These are phyloP conservation scores for Holcopasites calliopsidis DNA, from an alignment of 1,140 invertebrate species.

Conservation along the genomic window DNA sequence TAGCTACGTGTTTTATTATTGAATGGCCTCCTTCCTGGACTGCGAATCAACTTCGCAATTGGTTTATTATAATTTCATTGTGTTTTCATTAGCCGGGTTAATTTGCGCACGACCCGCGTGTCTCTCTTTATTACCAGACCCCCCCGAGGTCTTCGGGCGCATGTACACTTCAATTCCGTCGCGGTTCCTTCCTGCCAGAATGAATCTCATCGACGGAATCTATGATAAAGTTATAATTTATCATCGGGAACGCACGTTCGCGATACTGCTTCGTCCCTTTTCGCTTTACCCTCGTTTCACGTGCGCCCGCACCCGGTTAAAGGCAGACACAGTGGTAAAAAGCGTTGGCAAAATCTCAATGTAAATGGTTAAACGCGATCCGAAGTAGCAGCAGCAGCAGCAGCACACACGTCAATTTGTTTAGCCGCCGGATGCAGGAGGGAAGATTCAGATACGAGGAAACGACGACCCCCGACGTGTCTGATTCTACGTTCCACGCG, in stretches of 20 bases:
- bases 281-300: neutral
- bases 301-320: neutral
- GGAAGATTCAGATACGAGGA: conserved; percentile 43
- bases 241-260: no score
- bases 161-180: conserved; percentile 60
- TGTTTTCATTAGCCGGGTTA: conserved; percentile 78
- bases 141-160: conserved; percentile 67
- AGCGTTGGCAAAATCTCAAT: conserved; percentile 12
- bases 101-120: conserved; percentile 71
- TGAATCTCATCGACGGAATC: conserved; percentile 11
- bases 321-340: neutral
- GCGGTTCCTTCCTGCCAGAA: conserved; percentile 17
- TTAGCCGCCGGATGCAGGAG: conserved; percentile 33
- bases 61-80: conserved; percentile 80
- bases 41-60: conserved; percentile 78
- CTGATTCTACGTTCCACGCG: conserved; percentile 54
- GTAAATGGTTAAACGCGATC: conserved; percentile 37
- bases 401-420: conserved; percentile 26
- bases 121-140: conserved; percentile 74
- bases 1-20: conserved; percentile 78
- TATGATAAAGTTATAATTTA: no score
- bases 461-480: conserved; percentile 43
- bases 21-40: conserved; percentile 76
- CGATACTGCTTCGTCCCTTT: neutral
- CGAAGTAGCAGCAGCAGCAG: conserved; percentile 40